A percentile compares a stretch with the other conserved stretches of the same genome.
Evolutionary conservation across 2,797 vertebrate species (phyloP).

Genomic region (Petrocephalus schoutedeni): DNA sequence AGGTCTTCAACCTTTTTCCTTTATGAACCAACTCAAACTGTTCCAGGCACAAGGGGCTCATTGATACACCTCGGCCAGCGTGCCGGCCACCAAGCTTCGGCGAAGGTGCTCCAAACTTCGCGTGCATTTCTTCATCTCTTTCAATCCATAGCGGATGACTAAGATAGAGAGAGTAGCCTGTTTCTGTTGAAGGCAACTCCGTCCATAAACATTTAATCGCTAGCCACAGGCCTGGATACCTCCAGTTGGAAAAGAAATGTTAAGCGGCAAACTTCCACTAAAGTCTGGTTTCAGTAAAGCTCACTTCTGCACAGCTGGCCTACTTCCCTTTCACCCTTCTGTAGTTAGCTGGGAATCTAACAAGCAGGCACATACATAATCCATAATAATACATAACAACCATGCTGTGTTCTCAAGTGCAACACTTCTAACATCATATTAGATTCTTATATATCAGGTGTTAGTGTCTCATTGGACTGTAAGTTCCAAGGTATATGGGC

Average conservation of each 20-base stretch:
- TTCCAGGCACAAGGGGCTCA: background rate
- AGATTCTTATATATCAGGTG: background rate
- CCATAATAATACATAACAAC: background rate
- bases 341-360: background rate
- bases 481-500: background rate
- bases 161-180: conserved; percentile 76
- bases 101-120: conserved; percentile 63
- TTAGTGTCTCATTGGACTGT: background rate
- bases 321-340: background rate
- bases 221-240: conserved; percentile 38
- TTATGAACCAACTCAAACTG: background rate
- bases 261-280: conserved; percentile 35
- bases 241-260: conserved; percentile 55
- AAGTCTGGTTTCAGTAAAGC: background rate
- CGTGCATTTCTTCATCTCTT: conserved; percentile 60
- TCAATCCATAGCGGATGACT: conserved; percentile 75
- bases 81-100: conserved; percentile 70
- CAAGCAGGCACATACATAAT: background rate
- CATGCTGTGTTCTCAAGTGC: background rate
- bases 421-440: background rate
- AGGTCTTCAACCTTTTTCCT: background rate
- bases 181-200: conserved; percentile 64
- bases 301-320: background rate
- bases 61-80: conserved; percentile 66
- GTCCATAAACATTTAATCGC: background rate